Evolutionary conservation across 1,140 invertebrate genomes (phyloP).

Genomic region (Diorhabda carinulata): DNA sequence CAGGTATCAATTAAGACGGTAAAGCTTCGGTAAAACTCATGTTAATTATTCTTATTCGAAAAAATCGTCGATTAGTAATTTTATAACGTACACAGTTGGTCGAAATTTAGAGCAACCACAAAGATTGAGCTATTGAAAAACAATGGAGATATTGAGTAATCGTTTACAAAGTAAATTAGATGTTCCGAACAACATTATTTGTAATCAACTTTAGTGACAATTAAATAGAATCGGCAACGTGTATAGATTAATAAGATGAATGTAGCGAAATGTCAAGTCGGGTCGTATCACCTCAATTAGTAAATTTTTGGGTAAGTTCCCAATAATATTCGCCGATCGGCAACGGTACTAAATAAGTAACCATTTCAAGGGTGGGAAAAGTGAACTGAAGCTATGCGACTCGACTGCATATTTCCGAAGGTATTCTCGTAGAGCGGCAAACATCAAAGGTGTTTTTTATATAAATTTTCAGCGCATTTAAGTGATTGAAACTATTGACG

Average conservation of each 20-base stretch:
- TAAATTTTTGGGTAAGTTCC: slow-evolving; percentile 17
- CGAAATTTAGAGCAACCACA: no score
- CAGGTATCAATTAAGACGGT: no score
- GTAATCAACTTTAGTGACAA: no score
- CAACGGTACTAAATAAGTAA: slow-evolving; percentile 4
- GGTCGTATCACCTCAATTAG: slow-evolving; percentile 12
- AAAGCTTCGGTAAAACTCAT: no score
- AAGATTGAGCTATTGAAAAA: no score
- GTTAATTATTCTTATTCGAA: no score
- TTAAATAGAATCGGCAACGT: no score
- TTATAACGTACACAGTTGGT: no score
- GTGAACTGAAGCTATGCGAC: slow-evolving; percentile 11
- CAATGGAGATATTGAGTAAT: no score
- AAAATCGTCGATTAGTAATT: no score
- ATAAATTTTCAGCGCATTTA: slow-evolving; percentile 19
- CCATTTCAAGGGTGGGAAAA: slow-evolving; percentile 22
- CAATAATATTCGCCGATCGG: slow-evolving; percentile 17
- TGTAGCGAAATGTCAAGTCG: slow-evolving; percentile 1
- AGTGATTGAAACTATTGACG: slow-evolving; percentile 23
- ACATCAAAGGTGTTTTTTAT: slow-evolving; percentile 20
- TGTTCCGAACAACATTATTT: no score
- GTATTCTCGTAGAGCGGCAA: slow-evolving; percentile 14
- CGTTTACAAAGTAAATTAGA: no score
- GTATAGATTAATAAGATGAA: background rate
- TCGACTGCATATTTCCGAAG: slow-evolving; percentile 14